Conservation (phyloP, 2,888 invertebrate species). For the Drosophila merina region DNA sequence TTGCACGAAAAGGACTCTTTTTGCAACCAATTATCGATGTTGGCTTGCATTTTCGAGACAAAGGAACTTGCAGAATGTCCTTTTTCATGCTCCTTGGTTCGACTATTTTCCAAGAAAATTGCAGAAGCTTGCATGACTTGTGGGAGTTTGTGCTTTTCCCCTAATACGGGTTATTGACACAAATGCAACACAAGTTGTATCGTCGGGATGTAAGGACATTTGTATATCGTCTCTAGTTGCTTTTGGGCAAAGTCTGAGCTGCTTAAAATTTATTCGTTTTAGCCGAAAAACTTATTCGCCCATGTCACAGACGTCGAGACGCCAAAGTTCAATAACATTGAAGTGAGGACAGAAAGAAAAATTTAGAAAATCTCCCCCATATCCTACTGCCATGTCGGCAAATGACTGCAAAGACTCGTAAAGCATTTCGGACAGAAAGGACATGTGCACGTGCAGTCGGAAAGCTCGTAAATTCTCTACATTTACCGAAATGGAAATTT, state of each 20-base stretch:
- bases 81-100: constrained; percentile 14
- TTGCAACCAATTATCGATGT: constrained; percentile 51
- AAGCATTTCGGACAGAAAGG: constrained; percentile 57
- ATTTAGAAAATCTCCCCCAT: constrained; percentile 23
- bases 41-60: constrained; percentile 35
- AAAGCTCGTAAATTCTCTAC: constrained; percentile 65
- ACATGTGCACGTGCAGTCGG: constrained; percentile 68
- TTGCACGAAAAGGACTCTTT: constrained; percentile 15
- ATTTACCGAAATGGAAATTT: constrained; percentile 72
- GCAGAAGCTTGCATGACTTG: constrained; percentile 55
- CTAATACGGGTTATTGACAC: constrained; percentile 51
- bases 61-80: constrained; percentile 60
- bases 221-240: constrained; percentile 19
- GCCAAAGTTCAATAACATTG: constrained; percentile 68
- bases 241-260: constrained; percentile 10
- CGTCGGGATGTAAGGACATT: constrained; percentile 5
- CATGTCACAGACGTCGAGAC: constrained; percentile 49
- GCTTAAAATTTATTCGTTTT: constrained; percentile 55
- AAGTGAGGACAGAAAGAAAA: constrained; percentile 23
- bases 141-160: constrained; percentile 45
- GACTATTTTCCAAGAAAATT: constrained; percentile 44
- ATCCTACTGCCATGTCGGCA: constrained; percentile 12
- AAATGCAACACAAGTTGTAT: constrained; percentile 26
- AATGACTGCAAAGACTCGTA: constrained; percentile 53
- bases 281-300: constrained; percentile 62